Evolutionary conservation across 2,113 vertebrate genomes (phyloP), one percentile per base, ranked within the genome.

Genomic region (Cairina moschata): DNA sequence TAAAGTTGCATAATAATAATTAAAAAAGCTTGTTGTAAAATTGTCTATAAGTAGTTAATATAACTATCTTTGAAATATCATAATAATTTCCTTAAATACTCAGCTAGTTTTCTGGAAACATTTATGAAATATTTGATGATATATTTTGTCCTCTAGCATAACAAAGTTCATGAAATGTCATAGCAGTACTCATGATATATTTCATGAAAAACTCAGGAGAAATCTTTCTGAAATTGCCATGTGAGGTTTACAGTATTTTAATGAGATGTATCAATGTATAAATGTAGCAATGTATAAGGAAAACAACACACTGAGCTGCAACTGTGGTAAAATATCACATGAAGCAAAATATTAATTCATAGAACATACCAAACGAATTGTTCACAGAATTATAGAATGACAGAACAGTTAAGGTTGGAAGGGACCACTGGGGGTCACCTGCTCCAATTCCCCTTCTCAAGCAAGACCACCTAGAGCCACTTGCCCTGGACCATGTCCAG

Each of bases 151-250:
- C 48, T 91, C n/a, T 55, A 71, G 42, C 36, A 32, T 67, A 94
- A 86, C 17, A 40, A 83, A 86, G 60, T 50, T 91, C 46, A 81
- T 84, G 60, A 87, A 94, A 85, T 87, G 40, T 86, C 81, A 76
- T 44, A 76, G 38, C n/a, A 89, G 81, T 89, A 14, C 16, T 94
- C 74, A 38, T 50, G 86, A 91, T 85, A 63, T 89, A 90, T 84
- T 90, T 90, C 66, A 72, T 65, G 66, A 93, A 82, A 85, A 20
- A 42, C 66, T 87, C 54, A 75, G 60, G 63, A 79, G 55, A 85
- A 91, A 87, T 81, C 13, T 90, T 32, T 82, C 67, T 73, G 82
- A 94, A 90, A 93, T 40, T 32, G 13, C 79, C 20, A 77, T 91
- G 17, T 40, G 91, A 80, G 71, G 90, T 93, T 93, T 88, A 87